These are phyloP conservation scores for Karalla daura DNA, from an alignment of 2,797 vertebrate species.

Conservation along the genomic window DNA sequence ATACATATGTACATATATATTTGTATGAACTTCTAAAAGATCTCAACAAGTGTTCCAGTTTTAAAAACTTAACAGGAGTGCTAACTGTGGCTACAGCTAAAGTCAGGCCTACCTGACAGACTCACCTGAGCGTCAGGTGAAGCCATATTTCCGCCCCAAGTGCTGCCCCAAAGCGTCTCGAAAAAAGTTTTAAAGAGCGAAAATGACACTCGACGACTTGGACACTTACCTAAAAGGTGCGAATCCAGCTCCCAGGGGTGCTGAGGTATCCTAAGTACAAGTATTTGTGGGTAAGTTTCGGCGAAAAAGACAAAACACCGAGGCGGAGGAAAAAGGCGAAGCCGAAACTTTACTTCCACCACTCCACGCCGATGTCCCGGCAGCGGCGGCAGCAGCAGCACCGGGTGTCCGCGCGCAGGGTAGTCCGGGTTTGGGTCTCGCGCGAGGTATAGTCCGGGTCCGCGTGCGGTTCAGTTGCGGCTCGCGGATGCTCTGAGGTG, in stretches of 20 bases:
- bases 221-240: conserved; percentile 48
- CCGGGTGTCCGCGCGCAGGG: conserved; percentile 47
- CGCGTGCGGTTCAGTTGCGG: conserved; percentile 36
- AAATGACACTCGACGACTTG: too few relatives aligned
- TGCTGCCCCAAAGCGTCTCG: conserved; percentile 2
- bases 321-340: neutral
- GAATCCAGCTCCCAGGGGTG: neutral
- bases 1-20: too few relatives aligned
- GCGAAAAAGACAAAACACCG: conserved; percentile 19
- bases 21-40: too few relatives aligned
- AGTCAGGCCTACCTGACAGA: conserved; percentile 51
- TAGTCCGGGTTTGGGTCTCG: conserved; percentile 23
- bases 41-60: neutral
- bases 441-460: too few relatives aligned
- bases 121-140: conserved; percentile 83
- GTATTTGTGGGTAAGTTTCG: conserved; percentile 50
- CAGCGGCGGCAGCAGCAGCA: conserved; percentile 10
- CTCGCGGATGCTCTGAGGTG: conserved; percentile 53
- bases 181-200: conserved; percentile 71
- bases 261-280: conserved; percentile 39
- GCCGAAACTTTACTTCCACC: conserved; percentile 50
- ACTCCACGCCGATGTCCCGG: too few relatives aligned
- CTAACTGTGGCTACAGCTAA: conserved; percentile 40
- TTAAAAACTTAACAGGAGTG: conserved; percentile 12
- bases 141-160: conserved; percentile 69